Evolutionary conservation across 2,113 vertebrate species (phyloP).

Genomic region (Salvelinus sp.): DNA sequence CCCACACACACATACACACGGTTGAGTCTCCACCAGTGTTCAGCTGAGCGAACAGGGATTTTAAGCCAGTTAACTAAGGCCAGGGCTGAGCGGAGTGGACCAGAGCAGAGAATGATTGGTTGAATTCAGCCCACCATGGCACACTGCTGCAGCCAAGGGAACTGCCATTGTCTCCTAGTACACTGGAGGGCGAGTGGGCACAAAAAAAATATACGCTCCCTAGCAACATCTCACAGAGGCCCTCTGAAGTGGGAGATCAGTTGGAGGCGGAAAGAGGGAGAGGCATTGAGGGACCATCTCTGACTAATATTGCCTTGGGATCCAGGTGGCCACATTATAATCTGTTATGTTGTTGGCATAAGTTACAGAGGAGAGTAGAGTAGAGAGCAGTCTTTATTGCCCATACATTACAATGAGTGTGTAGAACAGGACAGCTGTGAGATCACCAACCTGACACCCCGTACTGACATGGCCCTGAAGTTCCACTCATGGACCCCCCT

Average conservation of each 20-base stretch:
- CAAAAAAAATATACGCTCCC: slow-evolving; percentile 64
- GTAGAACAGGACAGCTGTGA: neutral
- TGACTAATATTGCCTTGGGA: neutral
- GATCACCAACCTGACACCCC: slow-evolving; percentile 83
- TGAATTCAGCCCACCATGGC: slow-evolving; percentile 25
- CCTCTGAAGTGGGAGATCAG: slow-evolving; percentile 35
- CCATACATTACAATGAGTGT: neutral
- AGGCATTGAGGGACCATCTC: neutral
- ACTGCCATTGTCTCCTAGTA: slow-evolving; percentile 58
- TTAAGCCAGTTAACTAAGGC: neutral
- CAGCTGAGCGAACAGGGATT: neutral
- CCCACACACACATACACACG: neutral
- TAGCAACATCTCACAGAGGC: slow-evolving; percentile 67
- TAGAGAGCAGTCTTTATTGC: neutral
- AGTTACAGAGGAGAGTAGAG: neutral
- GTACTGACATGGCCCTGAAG: slow-evolving; percentile 86
- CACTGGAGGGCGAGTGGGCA: slow-evolving; percentile 67
- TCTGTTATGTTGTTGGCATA: neutral
- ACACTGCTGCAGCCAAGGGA: neutral
- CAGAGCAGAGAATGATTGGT: slow-evolving; percentile 7
- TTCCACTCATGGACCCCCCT: slow-evolving; percentile 98
- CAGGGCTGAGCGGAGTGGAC: neutral
- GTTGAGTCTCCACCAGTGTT: neutral
- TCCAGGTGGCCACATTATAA: neutral
- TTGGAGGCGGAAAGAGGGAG: neutral